These are phyloP conservation scores for Sesia bembeciformis DNA, from an alignment of 2,888 invertebrate species.

Conservation along the genomic window DNA sequence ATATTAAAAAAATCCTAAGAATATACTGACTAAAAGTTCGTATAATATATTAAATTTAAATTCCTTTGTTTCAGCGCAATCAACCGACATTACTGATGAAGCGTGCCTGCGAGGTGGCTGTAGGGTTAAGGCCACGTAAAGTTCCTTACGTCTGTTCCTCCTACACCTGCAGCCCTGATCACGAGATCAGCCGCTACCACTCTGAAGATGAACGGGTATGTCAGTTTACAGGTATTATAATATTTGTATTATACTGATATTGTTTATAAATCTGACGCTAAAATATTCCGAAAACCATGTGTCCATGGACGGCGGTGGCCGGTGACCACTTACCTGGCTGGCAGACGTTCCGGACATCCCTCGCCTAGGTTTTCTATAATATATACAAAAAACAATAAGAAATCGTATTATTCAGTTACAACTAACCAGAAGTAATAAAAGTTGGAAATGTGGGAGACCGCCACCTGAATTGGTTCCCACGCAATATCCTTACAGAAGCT, in stretches of 20 bases:
- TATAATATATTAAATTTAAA: not conserved
- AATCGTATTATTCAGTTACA: too few species aligned
- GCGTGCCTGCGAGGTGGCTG: constrained; percentile 56
- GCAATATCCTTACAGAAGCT: constrained; percentile 58
- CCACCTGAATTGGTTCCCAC: constrained; percentile 66
- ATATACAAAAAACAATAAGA: too few species aligned
- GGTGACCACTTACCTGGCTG: too few species aligned
- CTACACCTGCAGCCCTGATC: constrained; percentile 25
- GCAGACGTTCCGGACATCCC: not conserved
- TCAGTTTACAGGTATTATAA: not conserved
- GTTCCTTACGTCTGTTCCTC: constrained; percentile 39
- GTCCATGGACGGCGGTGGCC: too few species aligned
- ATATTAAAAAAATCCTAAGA: too few species aligned
- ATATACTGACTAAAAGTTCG: too few species aligned
- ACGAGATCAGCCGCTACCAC: constrained; percentile 32
- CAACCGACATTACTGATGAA: constrained; percentile 52
- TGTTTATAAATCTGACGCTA: not conserved
- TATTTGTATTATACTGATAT: not conserved
- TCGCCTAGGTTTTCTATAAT: too few species aligned
- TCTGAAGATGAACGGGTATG: constrained; percentile 53
- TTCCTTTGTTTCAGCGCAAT: constrained; percentile 34
- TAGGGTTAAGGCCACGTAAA: constrained; percentile 33
- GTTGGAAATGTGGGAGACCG: constrained; percentile 15
- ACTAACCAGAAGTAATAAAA: constrained; percentile 11
- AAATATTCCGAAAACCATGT: too few species aligned